Evolutionary conservation across 2,888 invertebrate species (phyloP).

Genomic region (Psylliodes chrysocephalus): DNA sequence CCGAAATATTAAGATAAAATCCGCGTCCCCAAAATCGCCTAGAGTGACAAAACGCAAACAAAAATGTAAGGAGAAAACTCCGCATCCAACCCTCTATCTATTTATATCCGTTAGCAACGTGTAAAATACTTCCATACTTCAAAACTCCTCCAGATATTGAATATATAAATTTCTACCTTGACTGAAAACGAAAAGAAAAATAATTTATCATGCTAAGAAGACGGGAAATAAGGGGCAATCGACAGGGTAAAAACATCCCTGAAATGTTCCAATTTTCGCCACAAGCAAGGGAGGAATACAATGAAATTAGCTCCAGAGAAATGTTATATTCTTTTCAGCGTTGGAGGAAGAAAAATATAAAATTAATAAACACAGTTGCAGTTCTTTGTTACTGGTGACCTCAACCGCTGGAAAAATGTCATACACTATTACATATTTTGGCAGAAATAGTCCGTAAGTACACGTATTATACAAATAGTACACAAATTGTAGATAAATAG

Average conservation of each 20-base stretch:
- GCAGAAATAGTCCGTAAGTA: no score
- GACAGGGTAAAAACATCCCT: background rate
- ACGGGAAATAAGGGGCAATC: background rate
- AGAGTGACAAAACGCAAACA: no score
- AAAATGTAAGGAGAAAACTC: no score
- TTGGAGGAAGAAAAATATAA: background rate
- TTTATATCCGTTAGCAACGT: background rate
- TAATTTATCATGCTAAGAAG: conserved; percentile 3
- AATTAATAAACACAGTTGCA: background rate
- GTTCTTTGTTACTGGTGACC: no score
- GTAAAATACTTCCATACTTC: background rate
- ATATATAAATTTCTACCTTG: conserved; percentile 7
- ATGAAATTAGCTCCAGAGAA: background rate
- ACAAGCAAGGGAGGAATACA: background rate
- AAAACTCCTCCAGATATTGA: background rate
- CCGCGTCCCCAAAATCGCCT: no score
- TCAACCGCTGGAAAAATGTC: no score
- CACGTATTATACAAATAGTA: no score
- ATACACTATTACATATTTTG: no score
- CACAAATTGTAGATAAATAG: no score
- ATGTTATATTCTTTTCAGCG: background rate
- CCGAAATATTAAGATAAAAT: no score
- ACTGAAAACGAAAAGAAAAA: conserved; percentile 1
- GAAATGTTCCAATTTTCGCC: conserved; percentile 1
- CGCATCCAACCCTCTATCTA: background rate